phyloP scores from a whole-genome alignment of 2,797 vertebrate genomes.

The Miichthys miiuy region DNA sequence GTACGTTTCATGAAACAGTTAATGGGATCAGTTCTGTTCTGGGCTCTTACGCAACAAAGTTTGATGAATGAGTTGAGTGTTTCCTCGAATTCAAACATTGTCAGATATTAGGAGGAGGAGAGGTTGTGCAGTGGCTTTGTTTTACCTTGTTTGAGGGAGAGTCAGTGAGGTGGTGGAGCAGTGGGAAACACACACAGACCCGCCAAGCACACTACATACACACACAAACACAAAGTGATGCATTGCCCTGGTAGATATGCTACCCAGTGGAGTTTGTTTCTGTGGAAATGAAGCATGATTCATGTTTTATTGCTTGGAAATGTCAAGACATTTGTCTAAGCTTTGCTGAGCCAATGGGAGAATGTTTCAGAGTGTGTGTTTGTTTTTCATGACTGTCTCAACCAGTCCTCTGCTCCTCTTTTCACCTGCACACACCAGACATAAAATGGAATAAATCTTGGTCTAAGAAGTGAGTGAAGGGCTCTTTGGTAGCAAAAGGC shows the following conservation, averaged over 20 bases:
- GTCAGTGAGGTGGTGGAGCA: constrained; percentile 4
- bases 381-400: constrained; percentile 35
- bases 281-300: constrained; percentile 59
- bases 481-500: background rate
- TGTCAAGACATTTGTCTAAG: constrained; percentile 62
- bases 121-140: constrained; percentile 5
- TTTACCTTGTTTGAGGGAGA: constrained; percentile 5
- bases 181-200: background rate
- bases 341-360: constrained; percentile 19
- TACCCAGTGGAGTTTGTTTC: constrained; percentile 39
- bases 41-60: background rate
- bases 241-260: constrained; percentile 29
- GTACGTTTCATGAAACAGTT: constrained; percentile 8
- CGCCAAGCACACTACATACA: constrained; percentile 12
- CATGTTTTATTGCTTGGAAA: constrained; percentile 58
- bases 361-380: constrained; percentile 36
- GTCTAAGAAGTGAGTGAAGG: background rate
- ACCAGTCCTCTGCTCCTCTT: background rate
- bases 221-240: constrained; percentile 31
- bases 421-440: constrained; percentile 23
- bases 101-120: constrained; percentile 10
- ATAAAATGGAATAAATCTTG: constrained; percentile 15
- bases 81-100: constrained; percentile 8
- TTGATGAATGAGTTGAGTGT: background rate
- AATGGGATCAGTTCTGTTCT: constrained; percentile 6